phyloP scores from a whole-genome alignment of 2,888 invertebrate genomes.

The Trichacis sp. region DNA sequence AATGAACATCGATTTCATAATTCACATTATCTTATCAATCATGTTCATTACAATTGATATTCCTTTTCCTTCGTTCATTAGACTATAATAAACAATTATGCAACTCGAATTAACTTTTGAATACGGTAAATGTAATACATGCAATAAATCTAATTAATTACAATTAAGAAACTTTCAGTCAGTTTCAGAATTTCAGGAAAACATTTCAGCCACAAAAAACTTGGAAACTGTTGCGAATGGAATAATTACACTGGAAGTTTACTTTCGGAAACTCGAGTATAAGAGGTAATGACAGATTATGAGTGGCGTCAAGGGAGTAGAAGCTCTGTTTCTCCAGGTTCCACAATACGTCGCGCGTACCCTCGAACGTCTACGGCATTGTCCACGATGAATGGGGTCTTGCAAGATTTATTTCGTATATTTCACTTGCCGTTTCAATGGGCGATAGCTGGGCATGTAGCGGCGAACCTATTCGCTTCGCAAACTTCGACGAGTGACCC shows the following conservation, averaged over 20 bases:
- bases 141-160: too few species aligned
- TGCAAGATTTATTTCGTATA: conserved; percentile 70
- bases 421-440: conserved; percentile 69
- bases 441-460: conserved; percentile 62
- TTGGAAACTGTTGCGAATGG: background rate
- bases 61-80: too few species aligned
- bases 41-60: too few species aligned
- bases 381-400: conserved; percentile 67
- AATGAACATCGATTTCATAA: too few species aligned
- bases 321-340: conserved; percentile 55
- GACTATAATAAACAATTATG: too few species aligned
- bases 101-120: too few species aligned
- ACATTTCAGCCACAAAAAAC: background rate
- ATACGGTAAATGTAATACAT: too few species aligned
- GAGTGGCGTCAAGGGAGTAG: conserved; percentile 44
- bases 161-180: too few species aligned
- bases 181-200: too few species aligned
- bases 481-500: conserved; percentile 44
- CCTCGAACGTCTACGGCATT: conserved; percentile 57
- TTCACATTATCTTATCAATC: too few species aligned
- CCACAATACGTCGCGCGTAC: conserved; percentile 54
- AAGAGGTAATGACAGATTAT: conserved; percentile 40
- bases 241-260: background rate
- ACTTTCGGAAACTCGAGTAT: conserved; percentile 9
- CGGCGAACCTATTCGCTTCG: conserved; percentile 40